Percentiles rank a stretch among this genome's conserved stretches.
phyloP scores from a whole-genome alignment of 2,113 vertebrate species.

The Hemiscyllium ocellatum region DNA sequence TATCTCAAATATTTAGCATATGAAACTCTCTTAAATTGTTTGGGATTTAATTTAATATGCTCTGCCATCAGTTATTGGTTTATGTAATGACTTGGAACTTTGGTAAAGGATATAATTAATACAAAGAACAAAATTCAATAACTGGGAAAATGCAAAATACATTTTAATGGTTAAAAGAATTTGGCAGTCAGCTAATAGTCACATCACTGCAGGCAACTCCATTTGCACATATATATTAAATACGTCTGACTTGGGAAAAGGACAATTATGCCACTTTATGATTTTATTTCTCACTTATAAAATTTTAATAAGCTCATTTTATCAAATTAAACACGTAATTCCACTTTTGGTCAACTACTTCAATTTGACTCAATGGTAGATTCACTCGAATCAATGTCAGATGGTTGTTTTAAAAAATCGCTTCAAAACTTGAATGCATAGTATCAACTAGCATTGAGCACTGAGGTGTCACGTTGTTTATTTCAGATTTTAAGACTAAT shows the following conservation, averaged over 20 bases:
- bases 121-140: neutral
- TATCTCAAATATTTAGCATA: neutral
- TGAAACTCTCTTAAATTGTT: neutral
- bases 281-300: neutral
- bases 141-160: neutral
- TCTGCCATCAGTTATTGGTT: conserved; percentile 17
- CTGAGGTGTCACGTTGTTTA: neutral
- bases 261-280: too few relatives aligned
- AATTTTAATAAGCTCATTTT: neutral
- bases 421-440: neutral
- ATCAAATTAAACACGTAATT: neutral
- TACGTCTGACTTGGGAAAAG: neutral
- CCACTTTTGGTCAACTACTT: neutral
- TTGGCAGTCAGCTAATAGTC: neutral
- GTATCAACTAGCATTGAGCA: neutral
- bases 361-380: neutral
- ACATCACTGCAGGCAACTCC: neutral
- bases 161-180: neutral
- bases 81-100: conserved; percentile 6
- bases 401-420: neutral
- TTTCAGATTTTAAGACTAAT: neutral
- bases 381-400: neutral
- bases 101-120: neutral
- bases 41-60: neutral
- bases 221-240: neutral